These are phyloP conservation scores for Trimorus sp. DNA, from an alignment of 2,888 invertebrate species.

Conservation along the genomic window DNA sequence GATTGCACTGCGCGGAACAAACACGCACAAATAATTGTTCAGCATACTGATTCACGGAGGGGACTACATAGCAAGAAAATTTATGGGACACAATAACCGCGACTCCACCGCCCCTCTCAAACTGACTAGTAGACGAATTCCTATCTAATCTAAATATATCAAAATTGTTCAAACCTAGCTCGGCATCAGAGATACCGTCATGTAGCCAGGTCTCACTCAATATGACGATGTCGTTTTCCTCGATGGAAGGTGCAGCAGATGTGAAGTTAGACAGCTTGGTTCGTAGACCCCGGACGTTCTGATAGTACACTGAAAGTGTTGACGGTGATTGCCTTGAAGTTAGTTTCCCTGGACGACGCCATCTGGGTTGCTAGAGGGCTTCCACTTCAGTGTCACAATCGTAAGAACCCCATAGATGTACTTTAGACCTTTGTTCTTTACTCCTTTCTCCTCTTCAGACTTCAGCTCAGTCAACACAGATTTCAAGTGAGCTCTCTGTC, in stretches of 20 bases:
- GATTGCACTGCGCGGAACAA: background rate
- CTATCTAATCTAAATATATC: background rate
- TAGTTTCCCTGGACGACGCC: background rate
- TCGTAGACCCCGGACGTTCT: constrained; percentile 1
- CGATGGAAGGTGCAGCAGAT: background rate
- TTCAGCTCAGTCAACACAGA: background rate
- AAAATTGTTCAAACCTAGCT: background rate
- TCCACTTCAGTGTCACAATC: background rate
- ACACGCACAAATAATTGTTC: background rate
- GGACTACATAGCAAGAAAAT: background rate
- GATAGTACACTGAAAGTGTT: background rate
- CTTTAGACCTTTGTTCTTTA: background rate
- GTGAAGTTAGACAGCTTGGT: background rate
- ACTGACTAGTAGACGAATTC: background rate
- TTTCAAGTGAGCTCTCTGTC: background rate
- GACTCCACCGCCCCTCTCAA: constrained; percentile 12
- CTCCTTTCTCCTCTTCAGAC: background rate
- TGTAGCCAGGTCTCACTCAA: constrained; percentile 4
- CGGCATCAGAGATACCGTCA: background rate
- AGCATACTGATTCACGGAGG: background rate
- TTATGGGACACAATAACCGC: background rate
- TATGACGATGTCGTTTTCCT: background rate
- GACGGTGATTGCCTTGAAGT: background rate
- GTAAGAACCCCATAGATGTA: background rate
- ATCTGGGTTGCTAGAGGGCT: background rate